phyloP scores from a whole-genome alignment of 1,140 invertebrate species.

The Calycopis cecrops region DNA sequence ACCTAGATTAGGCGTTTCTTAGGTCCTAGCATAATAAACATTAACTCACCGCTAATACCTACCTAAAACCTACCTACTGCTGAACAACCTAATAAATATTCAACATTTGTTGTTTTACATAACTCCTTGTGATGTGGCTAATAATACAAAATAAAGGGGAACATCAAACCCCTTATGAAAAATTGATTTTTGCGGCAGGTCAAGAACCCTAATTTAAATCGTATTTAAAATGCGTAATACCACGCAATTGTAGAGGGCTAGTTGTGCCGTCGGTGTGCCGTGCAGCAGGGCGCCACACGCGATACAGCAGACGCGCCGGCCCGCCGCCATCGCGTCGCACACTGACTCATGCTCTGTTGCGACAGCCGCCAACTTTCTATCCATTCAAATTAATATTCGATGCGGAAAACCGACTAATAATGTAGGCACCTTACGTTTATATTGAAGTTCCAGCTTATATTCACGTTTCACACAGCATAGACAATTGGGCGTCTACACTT shows the following conservation, averaged over 20 bases:
- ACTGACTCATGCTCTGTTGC: slow-evolving; percentile 17
- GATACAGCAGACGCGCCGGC: slow-evolving; percentile 24
- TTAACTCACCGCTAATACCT: too few relatives aligned
- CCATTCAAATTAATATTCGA: slow-evolving; percentile 29
- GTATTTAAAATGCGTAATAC: slow-evolving; percentile 29
- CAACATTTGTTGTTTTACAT: too few relatives aligned
- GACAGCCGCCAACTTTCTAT: slow-evolving; percentile 15
- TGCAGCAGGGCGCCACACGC: slow-evolving; percentile 26
- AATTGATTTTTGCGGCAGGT: slow-evolving; percentile 28
- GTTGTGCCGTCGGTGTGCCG: slow-evolving; percentile 36
- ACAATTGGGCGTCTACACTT: too few relatives aligned
- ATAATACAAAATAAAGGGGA: background rate
- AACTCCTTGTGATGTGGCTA: too few relatives aligned
- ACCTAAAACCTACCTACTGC: too few relatives aligned
- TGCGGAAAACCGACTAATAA: background rate
- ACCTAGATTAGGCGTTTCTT: too few relatives aligned
- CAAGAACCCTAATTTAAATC: slow-evolving; percentile 29
- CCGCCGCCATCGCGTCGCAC: slow-evolving; percentile 31
- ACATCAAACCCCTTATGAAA: background rate
- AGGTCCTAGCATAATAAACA: too few relatives aligned
- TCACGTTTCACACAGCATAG: too few relatives aligned
- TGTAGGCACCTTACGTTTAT: too few relatives aligned
- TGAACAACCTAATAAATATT: too few relatives aligned
- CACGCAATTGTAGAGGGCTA: slow-evolving; percentile 30
- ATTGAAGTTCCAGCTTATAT: too few relatives aligned